Conservation (phyloP, 2,113 vertebrate species). For the Labrus mixtus region DNA sequence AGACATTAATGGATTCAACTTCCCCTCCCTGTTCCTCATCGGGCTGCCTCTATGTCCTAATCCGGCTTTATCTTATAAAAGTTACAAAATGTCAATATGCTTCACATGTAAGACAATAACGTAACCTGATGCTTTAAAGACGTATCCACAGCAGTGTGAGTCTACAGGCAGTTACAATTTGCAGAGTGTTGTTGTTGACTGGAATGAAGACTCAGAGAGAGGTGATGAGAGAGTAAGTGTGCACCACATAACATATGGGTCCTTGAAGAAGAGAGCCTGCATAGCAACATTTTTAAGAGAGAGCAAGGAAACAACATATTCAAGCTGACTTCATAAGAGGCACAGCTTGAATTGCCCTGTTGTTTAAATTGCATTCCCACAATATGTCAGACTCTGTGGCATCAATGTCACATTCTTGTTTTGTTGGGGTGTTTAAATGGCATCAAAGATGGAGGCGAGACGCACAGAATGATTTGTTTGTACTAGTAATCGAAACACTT, state of each 20-base stretch:
- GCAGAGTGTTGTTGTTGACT: constrained; percentile 33
- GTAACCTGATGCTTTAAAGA: neutral
- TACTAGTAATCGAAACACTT: neutral
- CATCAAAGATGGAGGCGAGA: constrained; percentile 30
- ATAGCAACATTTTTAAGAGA: constrained; percentile 11
- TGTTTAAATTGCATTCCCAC: constrained; percentile 45
- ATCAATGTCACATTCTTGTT: constrained; percentile 35
- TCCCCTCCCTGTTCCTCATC: neutral
- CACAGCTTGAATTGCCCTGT: constrained; percentile 45
- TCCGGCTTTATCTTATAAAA: constrained; percentile 17
- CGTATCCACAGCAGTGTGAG: neutral
- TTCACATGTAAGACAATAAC: constrained; percentile 10
- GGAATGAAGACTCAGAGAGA: constrained; percentile 20
- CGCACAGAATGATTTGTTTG: constrained; percentile 26
- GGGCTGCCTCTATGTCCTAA: neutral
- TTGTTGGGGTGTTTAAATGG: constrained; percentile 48
- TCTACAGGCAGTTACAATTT: neutral
- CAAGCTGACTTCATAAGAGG: constrained; percentile 16
- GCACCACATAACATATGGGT: constrained; percentile 29
- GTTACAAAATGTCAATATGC: constrained; percentile 21
- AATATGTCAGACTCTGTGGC: constrained; percentile 48
- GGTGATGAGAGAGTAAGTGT: constrained; percentile 10
- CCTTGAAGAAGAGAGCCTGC: constrained; percentile 35
- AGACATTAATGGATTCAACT: constrained; percentile 7
- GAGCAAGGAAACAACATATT: constrained; percentile 5